These are phyloP conservation scores for Syngnathus typhle DNA, from an alignment of 2,113 vertebrate species.

Conservation along the genomic window DNA sequence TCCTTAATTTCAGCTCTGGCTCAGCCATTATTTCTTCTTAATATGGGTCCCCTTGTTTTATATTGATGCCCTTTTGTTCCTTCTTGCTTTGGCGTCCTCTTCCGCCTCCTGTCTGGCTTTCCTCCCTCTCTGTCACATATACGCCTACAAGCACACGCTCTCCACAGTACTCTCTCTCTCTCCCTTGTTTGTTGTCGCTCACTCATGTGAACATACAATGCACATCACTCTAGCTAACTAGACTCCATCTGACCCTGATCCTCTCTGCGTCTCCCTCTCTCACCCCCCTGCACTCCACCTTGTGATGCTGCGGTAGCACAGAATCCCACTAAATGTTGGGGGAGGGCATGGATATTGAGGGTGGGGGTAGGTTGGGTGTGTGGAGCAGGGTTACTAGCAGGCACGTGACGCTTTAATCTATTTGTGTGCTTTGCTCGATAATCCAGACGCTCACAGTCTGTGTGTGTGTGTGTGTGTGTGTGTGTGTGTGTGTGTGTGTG, in stretches of 20 bases:
- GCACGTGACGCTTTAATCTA: conserved; percentile 55
- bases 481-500: background rate
- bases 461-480: background rate
- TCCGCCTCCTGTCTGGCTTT: conserved; percentile 26
- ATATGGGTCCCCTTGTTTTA: conserved; percentile 27
- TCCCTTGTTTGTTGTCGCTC: conserved; percentile 26
- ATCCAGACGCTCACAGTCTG: conserved; percentile 42
- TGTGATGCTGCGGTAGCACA: conserved; percentile 47
- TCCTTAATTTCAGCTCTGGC: conserved; percentile 66
- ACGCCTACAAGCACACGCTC: background rate
- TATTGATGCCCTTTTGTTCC: conserved; percentile 23
- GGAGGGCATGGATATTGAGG: background rate
- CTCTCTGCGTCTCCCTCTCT: conserved; percentile 19
- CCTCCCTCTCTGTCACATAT: conserved; percentile 18
- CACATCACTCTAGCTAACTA: conserved; percentile 5
- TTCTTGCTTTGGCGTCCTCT: conserved; percentile 35
- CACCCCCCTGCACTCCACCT: conserved; percentile 38
- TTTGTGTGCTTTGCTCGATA: conserved; percentile 30
- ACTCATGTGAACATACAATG: conserved; percentile 15
- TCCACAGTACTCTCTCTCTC: background rate
- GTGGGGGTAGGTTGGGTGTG: conserved; percentile 14
- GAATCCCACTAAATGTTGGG: conserved; percentile 36
- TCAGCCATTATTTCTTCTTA: conserved; percentile 57
- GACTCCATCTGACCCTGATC: conserved; percentile 53
- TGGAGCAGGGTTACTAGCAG: conserved; percentile 30